Base-by-base conservation (phyloP, 2,888 invertebrate genomes). In the Oxycera nigricornis region DNA sequence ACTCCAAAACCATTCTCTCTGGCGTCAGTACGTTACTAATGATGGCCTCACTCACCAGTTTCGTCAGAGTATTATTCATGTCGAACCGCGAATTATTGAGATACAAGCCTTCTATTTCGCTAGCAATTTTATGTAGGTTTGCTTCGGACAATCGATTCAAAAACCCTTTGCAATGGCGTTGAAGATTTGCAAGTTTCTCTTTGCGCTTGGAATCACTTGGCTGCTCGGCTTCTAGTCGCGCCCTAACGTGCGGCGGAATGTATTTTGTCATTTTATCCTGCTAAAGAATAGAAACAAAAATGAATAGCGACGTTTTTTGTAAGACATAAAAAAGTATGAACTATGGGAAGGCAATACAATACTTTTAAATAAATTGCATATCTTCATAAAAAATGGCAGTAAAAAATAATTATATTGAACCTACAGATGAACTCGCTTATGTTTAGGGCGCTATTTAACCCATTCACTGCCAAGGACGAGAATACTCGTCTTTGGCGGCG, bases 71-170 rank as follows among this genome's bases (percentile, higher is more conserved):
- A 62, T 91, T 90, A 82, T 94, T 97, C 87, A 94, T 93, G 52
- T 93, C 90, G 82, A 94, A 90, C n/a, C 95, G 88, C 75, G 94
- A 93, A 82, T 94, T 91, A 17, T 86, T 87, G 84, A 90, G 90
- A 82, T 95, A 97, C 1, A 97, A 82, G 1, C 88, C 88, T 82
- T 97, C 96, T 74, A 97, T 89, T 83, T 94, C 89, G 0, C 87
- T 88, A 72, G 92, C 88, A 30, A 97, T 95, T 83, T 90, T 91
- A 82, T 94, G 93, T 82, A 98, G 90, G 83, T 97, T 98, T 24
- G 91, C 90, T 81, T 96, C 96, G 0, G 96, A 91, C 46, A 96
- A 84, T 75, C 94, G 91, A 87, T 97, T 97, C 0, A 97, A 85
- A 1, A 94, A 87, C 72, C 91, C 97, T 87, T 97, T 97, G 75